These are phyloP conservation scores for Clarias platycephalus DNA, from an alignment of 2,797 vertebrate species.

Conservation along the genomic window DNA sequence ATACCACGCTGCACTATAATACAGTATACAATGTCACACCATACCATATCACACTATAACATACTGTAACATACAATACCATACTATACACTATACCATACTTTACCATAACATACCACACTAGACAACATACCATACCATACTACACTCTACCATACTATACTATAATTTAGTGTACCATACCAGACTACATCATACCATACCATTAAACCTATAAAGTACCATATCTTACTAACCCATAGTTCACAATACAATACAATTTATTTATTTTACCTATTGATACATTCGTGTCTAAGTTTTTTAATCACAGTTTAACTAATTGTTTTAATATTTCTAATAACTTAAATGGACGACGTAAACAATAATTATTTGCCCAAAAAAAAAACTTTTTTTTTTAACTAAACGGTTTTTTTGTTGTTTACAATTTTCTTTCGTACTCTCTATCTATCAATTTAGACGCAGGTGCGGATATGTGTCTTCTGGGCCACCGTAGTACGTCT, in stretches of 20 bases:
- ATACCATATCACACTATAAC: not conserved
- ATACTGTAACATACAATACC: not conserved
- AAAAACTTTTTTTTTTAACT: no score
- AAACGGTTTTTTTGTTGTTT: no score
- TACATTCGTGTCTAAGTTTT: no score
- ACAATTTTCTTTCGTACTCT: not conserved
- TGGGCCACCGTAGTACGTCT: conserved; percentile 11
- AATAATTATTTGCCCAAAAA: no score
- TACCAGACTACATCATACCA: not conserved
- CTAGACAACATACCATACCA: not conserved
- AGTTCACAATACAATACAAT: no score
- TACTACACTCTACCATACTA: not conserved
- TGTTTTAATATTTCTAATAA: no score
- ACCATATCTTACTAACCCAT: no score
- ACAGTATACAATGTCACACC: not conserved
- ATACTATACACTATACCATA: not conserved
- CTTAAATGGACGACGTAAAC: no score
- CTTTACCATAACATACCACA: not conserved
- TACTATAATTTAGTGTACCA: not conserved
- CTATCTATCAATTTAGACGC: not conserved
- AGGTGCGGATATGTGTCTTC: not conserved
- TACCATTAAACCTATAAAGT: not conserved
- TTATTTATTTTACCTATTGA: no score
- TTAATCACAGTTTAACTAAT: no score
- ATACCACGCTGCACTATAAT: not conserved